Conservation (phyloP, 2,113 vertebrate genomes). For the Channa argus region DNA sequence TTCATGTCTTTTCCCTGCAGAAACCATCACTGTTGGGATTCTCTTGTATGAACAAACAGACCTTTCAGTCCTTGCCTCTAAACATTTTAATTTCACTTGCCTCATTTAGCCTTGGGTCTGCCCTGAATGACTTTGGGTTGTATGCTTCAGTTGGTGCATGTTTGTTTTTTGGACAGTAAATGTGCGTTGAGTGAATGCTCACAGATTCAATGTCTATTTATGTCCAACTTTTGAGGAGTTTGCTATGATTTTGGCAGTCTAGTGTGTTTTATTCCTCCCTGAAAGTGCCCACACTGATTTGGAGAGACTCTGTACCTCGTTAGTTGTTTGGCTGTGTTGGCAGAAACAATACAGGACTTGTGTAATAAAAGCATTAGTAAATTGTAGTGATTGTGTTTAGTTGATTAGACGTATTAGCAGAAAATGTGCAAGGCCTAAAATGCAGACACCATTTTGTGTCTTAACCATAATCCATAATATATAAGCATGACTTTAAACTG, state of each 20-base stretch:
- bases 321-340: constrained; percentile 49
- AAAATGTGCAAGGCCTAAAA: background rate
- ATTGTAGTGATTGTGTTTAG: constrained; percentile 7
- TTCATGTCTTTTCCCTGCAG: constrained; percentile 68
- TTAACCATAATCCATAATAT: background rate
- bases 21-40: constrained; percentile 65
- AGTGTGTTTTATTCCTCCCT: constrained; percentile 42
- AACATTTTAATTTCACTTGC: constrained; percentile 70
- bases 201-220: constrained; percentile 57
- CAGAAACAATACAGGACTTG: constrained; percentile 12
- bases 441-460: background rate
- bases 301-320: constrained; percentile 41
- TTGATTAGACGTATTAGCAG: background rate
- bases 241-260: constrained; percentile 29
- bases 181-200: constrained; percentile 57
- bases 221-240: constrained; percentile 39
- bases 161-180: constrained; percentile 36
- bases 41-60: constrained; percentile 68
- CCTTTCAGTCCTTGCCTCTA: constrained; percentile 62
- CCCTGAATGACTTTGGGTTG: constrained; percentile 43
- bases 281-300: constrained; percentile 29
- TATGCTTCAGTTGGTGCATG: constrained; percentile 37
- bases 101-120: constrained; percentile 52
- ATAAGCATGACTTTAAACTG: too few species aligned
- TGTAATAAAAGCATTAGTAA: constrained; percentile 4